A percentile compares a stretch with the other conserved stretches of the same genome.
Conservation (phyloP, 2,797 vertebrate genomes). For the Echeneis naucrates region DNA sequence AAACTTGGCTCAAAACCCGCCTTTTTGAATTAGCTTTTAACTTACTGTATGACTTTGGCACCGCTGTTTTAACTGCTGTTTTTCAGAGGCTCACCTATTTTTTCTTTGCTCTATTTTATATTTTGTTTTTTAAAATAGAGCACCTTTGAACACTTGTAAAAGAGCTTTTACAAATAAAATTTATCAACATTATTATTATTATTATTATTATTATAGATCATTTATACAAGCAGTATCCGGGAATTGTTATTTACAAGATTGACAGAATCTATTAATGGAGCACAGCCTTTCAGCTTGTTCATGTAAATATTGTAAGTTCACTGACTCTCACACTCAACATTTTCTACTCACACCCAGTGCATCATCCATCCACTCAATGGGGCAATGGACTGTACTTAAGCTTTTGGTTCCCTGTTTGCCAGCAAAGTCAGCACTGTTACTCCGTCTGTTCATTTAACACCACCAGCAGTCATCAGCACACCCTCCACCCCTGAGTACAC, state of each 20-base stretch:
- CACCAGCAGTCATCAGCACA: conserved; percentile 13
- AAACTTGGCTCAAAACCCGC: too few relatives aligned
- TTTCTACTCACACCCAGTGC: background rate
- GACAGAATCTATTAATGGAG: background rate
- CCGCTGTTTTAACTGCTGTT: too few relatives aligned
- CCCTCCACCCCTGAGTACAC: background rate
- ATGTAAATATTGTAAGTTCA: background rate
- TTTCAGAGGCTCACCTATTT: too few relatives aligned
- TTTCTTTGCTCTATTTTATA: too few relatives aligned
- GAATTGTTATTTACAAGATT: background rate
- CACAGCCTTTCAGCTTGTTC: background rate
- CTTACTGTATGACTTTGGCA: too few relatives aligned
- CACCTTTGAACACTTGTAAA: too few relatives aligned
- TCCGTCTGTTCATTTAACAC: background rate
- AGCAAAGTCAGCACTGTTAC: background rate
- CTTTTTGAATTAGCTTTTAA: too few relatives aligned
- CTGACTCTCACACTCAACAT: background rate
- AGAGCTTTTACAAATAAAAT: too few relatives aligned
- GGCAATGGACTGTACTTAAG: conserved; percentile 7
- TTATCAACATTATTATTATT: too few relatives aligned
- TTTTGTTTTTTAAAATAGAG: too few relatives aligned
- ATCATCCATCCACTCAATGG: background rate
- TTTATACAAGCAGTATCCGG: background rate
- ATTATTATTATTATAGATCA: background rate
- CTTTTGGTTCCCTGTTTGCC: background rate